Evolutionary conservation across 2,888 invertebrate genomes (phyloP), one percentile per base, ranked within the genome.

Genomic region (Podotricha telesiphe): DNA sequence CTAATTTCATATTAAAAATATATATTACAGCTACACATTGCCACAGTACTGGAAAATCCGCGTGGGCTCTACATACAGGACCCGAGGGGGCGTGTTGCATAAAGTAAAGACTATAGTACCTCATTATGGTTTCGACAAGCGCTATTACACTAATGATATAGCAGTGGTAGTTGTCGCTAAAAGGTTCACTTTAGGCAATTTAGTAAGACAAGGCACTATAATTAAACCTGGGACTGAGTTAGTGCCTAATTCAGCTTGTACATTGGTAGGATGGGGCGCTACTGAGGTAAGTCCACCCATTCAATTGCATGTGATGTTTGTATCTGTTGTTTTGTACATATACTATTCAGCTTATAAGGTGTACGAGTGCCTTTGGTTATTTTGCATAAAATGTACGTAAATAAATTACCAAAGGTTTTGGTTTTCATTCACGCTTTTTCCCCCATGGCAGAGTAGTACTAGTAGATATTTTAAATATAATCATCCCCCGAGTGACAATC

Each of bases 211-310:
- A 70, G 87, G 84, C 8, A 89, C 91, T 1, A 83, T 93, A 13
- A 83, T 90, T 0, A 88, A 86, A 66, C 82, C 82, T 47, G 81
- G 83, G 2, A 82, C 84, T 2, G 88, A 91, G 71, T 76, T 91
- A 0, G 82, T 79, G 50, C 77, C 84, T 5, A 81, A 86, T 71
- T 85, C 88, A 7, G 55, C 86, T 0, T 84, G 86, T 65, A 84
- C 85, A 0, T 75, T 93, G 0, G 82, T 88, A 37, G 93, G 93
- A 61, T 93, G 93, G 93, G 93, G 93, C 13, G 83, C 88, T 37
- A 80, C 81, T 1, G 82, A 89, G 83, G 92, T 92, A 71, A 75
- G 69, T 68, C n/a, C n/a, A n/a, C n/a, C 19, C 22, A 28, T 5
- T 40, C 28, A 22, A 28, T 56, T 48, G 37, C 37, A 37, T 37